Conservation (phyloP, 2,797 vertebrate genomes). For the Aplochiton taeniatus region DNA sequence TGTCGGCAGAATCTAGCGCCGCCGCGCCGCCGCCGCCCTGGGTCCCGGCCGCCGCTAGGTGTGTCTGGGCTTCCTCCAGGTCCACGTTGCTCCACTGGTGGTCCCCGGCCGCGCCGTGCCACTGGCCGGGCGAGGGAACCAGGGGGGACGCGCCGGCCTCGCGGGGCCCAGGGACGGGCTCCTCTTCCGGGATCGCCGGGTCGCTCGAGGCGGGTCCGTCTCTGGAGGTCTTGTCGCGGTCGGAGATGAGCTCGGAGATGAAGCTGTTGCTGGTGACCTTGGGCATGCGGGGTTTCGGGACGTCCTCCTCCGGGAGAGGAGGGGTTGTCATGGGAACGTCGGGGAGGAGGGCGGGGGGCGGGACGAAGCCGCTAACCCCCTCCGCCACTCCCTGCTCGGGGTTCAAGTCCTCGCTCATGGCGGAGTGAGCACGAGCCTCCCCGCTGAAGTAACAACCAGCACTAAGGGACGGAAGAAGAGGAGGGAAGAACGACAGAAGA, state of each 20-base stretch:
- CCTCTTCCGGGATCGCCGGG: conserved; percentile 63
- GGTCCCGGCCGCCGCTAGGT: conserved; percentile 40
- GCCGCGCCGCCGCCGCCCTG: conserved; percentile 11
- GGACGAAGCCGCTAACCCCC: conserved; percentile 2
- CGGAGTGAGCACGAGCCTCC: conserved; percentile 82
- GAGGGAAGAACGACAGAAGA: neutral
- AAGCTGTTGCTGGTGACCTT: conserved; percentile 84
- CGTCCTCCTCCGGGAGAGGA: conserved; percentile 14
- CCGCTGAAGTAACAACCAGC: conserved; percentile 95
- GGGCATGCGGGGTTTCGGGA: conserved; percentile 65
- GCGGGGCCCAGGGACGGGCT: conserved; percentile 29
- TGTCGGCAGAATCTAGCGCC: conserved; percentile 67
- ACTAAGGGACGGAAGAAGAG: conserved; percentile 64
- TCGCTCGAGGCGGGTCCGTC: conserved; percentile 15
- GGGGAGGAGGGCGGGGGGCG: conserved; percentile 17
- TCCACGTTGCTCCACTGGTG: conserved; percentile 93
- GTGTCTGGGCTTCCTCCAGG: conserved; percentile 83
- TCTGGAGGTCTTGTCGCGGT: conserved; percentile 58
- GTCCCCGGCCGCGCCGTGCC: conserved; percentile 50
- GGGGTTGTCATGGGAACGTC: conserved; percentile 6
- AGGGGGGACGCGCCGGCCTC: conserved; percentile 19
- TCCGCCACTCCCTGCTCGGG: conserved; percentile 25
- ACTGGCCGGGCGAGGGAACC: conserved; percentile 44
- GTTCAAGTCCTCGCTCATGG: conserved; percentile 81
- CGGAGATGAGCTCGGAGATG: conserved; percentile 80